Base-by-base conservation (phyloP, 1,140 invertebrate genomes). In the Aphelenchoides fujianensis region DNA sequence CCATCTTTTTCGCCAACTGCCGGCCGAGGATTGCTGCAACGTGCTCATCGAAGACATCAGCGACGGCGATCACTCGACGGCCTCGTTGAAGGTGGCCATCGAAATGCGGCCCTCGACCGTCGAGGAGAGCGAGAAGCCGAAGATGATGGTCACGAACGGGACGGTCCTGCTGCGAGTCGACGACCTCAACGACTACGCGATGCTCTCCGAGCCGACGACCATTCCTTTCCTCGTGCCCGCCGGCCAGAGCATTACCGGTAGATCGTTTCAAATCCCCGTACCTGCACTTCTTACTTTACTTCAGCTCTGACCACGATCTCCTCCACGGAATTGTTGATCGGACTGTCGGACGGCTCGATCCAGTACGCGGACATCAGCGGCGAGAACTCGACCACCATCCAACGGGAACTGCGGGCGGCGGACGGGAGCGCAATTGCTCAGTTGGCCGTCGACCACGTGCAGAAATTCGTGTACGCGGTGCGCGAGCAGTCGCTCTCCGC, bases 391-490 rank as follows among this genome's bases (percentile, higher is more conserved):
- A 74, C 28, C 36, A 37, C 23, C 63, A 73, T 23, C 69, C 36
- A 19, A 16, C 31, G 48, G 53, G 67, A 68, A 63, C 35, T 78
- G 7, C 68, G 73, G 9, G 73, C 62, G 5, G 2, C 76, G 0
- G 76, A 78, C 68, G 76, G 74, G 1, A 74, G 66, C n/a, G n/a
- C 69, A 5, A 80, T 78, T 19, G 54, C 55, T 12, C 79, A 78
- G 36, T 35, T 77, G 55, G 69, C 57, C 19, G 72, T 75, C 53
- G 74, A 75, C 36, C 12, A 37, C 3, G 37, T 75, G 27, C 74
- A 78, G 68, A 53, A 69, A 35, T 34, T 52, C 3, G 34, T 81
- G 28, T 78, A 78, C 41, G 74, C 68, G 27, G 64, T 78, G 34
- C 76, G 78, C 5, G 78, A 78, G 23, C 61, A 69, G 69, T n/a